Conservation (phyloP, 2,113 vertebrate genomes). For the rat (Rattus norvegicus) region GRCr8 NC_086026.1:74718001-74718500, state of each 20-base stretch:
- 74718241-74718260: conserved; percentile 95
- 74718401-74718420: too few species aligned
- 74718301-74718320: background rate
- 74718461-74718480: background rate
- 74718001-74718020: background rate
- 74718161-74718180: conserved; percentile 99
- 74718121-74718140: conserved; percentile 77
- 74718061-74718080: background rate
- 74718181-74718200: conserved; percentile 98
- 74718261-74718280: conserved; percentile 98
- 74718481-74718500: background rate
- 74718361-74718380: conserved; percentile 15
- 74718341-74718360: background rate
- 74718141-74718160: conserved; percentile 98
- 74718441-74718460: too few species aligned
- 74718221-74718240: conserved; percentile 96
- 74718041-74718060: background rate
- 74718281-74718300: conserved; percentile 97
- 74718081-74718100: background rate
- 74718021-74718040: background rate
- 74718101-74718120: background rate
- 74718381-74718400: background rate
- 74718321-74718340: background rate
- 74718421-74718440: too few species aligned
- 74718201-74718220: conserved; percentile 97